Base-by-base conservation (phyloP, 1,140 invertebrate species). In the Thrips palmi region DNA sequence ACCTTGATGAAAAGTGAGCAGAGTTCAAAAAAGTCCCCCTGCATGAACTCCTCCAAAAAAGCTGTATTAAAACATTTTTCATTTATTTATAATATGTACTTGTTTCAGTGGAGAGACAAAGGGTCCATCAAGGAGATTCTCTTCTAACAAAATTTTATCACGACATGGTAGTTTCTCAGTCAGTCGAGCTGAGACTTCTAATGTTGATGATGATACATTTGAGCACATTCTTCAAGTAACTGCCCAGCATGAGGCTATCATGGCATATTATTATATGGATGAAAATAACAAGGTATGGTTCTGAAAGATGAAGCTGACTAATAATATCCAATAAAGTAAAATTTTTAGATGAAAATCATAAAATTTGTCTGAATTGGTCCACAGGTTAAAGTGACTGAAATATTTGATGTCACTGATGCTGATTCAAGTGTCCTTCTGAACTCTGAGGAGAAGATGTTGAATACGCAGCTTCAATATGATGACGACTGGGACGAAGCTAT, bases 251-350 rank as follows among this genome's bases (percentile, higher is more conserved):
- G 86, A 92, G 46, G 75, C 84, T 4, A 57, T 88, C 2, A 80
- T 89, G 65, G 77, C 85, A 1, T 91, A 83, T 57, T 87, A 91
- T 59, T 91, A 89, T 51, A 73, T 82, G 51, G 77, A 85, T 50
- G 76, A 83, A 49, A 72, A 82, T 51, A 82, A 86, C 54, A 78
- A 81, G 62, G 74, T 74, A 47, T 22, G 39, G n/a, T n/a, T n/a
- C 25, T 23, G 10, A 11, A 24, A 29, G 11, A 19, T 27, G 1
- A 12, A n/a, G 3, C 1, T 22, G 12, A 10, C 12, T 4, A 25
- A n/a, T 37, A 5, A 20, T 20, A 21, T 14, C 6, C 15, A 39
- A 39, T 15, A 20, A 8, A n/a, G n/a, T n/a, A 27, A 27, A n/a
- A 8, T 27, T n/a, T 27, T 27, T 7, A 27, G 24, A 27, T 27